Evolutionary conservation across 2,113 vertebrate genomes (phyloP).

Genomic region (Barbus barbus): DNA sequence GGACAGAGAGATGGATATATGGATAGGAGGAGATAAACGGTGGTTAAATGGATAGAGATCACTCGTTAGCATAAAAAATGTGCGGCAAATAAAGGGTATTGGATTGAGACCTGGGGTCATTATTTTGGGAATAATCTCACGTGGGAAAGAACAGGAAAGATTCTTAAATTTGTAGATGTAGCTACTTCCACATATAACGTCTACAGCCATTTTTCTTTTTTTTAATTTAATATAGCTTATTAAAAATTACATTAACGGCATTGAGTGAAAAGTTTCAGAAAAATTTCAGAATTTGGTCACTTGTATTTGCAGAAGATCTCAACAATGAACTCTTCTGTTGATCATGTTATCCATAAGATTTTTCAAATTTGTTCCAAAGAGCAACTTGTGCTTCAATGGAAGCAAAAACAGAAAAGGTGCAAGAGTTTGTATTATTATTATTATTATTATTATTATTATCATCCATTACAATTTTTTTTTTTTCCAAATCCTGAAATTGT

Average conservation of each 20-base stretch:
- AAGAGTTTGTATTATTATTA: too few species aligned
- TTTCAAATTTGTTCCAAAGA: background rate
- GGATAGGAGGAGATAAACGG: conserved; percentile 38
- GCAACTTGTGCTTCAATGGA: background rate
- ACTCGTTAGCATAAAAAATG: conserved; percentile 42
- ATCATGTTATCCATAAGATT: background rate
- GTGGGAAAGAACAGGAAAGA: background rate
- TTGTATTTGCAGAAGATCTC: background rate
- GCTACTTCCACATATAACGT: background rate
- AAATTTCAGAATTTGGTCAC: background rate
- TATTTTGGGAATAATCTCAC: background rate
- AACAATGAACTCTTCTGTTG: background rate
- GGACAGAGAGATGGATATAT: conserved; percentile 36
- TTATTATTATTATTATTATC: too few species aligned
- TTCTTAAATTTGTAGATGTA: background rate
- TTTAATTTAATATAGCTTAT: background rate
- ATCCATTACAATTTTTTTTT: too few species aligned
- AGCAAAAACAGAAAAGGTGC: background rate
- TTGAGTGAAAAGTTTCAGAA: background rate
- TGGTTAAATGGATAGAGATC: conserved; percentile 35
- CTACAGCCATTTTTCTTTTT: background rate
- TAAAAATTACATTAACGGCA: background rate
- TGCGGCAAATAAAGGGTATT: background rate
- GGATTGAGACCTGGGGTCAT: background rate
- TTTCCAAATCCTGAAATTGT: too few species aligned